Evolutionary conservation across 2,113 vertebrate genomes (phyloP), one percentile per base, ranked within the genome.

Genomic region (Sorex fumeus): DNA sequence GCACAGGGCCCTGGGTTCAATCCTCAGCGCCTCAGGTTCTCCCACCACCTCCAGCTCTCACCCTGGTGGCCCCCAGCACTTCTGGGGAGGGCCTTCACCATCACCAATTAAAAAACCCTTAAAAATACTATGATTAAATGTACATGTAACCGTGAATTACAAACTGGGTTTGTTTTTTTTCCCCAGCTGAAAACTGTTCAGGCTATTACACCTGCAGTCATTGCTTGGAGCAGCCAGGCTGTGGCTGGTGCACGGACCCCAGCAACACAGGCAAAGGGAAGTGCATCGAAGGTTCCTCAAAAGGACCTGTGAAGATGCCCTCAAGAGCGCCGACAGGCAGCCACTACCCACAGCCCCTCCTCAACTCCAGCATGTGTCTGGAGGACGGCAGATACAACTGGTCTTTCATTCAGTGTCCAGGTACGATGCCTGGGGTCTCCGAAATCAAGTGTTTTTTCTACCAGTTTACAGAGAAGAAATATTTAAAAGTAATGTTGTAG

Each of bases 391-490:
- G 47, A 66, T 99, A 98, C 80, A 99, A 99, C 94, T 99, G 99
- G 99, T 99, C 99, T 92, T 99, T 99, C 57, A 99, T 99, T 93
- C 98, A 99, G 79, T 99, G 99, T 93, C 99, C 99, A 97, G 99
- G 99, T 99, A 96, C 97, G 88, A 71, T 88, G 45, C 30, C 40
- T 90, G 57, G 1, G 66, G 10, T 91, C 27, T 45, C 27, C 60
- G 36, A 60, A 74, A 67, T 36, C 34, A 79, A 16, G 18, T 78
- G 27, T 92, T 86, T 53, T 53, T 18, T 40, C 16, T 76, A 30
- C 32, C n/a, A 71, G 6, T 62, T 90, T 85, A 70, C 4, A n/a
- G 82, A 93, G 60, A 95, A 62, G 75, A 77, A 69, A 80, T 60
- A 21, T 30, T 30, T 66, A 27, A 30, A 66, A 66, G 27, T 30